Base-by-base conservation (phyloP, 64 coral and sea anemone genomes). In the Montipora sp. region DNA sequence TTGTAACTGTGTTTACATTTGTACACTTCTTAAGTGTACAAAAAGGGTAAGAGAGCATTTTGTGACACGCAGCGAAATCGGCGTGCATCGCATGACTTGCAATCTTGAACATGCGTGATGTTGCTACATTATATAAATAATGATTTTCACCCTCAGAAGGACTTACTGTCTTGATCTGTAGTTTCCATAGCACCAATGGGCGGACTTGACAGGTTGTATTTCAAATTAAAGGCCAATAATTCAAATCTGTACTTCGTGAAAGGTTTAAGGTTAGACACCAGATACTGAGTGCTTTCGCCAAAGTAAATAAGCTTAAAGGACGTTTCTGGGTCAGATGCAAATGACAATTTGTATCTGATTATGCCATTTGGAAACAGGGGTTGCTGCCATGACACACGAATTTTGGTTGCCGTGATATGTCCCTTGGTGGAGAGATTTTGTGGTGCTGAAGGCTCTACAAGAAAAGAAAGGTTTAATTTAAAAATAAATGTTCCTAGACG, bases 141-240 rank as follows among this genome's bases (percentile, higher is more conserved):
- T 55, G 51, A 2, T 50, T 44, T 16, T 10, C 8, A 81, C 50
- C 10, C 59, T 16, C 51, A 27, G 5, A 21, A 85, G 15, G 19
- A 15, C 3, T 51, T 90, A 94, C 93, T 88, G 51, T 79, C 58
- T 50, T 79, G 66, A 21, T 9, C 45, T 27, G 93, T 94, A 27
- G 53, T 90, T 73, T 74, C 87, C 73, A 47, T 24, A 12, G 88
- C 55, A 22, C 15, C 16, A 16, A 77, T 20, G 4, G 22, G 12
- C 1, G 72, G 18, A 75, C 93, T 88, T 59, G 23, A 45, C 82
- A 83, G 47, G 3, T 71, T 76, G 53, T 90, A 71, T 1, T 86
- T 94, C 15, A 94, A 3, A 73, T 94, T 94, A 48, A 71, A 94
- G 57, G 93, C 87, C 18, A 13, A 23, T 8, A 94, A 79, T n/a